Base-by-base conservation (phyloP, 2,888 invertebrate genomes). In the Caenorhabditis uteleia region DNA sequence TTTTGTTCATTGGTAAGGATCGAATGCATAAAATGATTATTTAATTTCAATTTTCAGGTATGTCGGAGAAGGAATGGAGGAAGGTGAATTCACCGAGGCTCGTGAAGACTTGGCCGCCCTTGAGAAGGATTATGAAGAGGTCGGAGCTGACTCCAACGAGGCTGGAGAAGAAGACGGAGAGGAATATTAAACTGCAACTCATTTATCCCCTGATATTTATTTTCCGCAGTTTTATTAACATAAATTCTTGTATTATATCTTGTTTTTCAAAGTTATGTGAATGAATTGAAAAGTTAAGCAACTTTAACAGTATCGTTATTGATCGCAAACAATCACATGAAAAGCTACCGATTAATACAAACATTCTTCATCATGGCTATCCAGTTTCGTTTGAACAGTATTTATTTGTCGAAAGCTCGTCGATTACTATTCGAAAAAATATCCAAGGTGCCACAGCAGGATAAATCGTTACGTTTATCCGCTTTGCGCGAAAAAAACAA, bases 1-100 rank as follows among this genome's bases (percentile, higher is more conserved):
- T 43, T 73, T 73, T 59, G 70, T 69, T 48, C 71, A 70, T 57
- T 74, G 90, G 91, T 70, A 27, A 56, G 68, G 85, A 47, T 12
- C 20, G 16, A 42, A 12, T 23, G 20, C 20, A 20, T 36, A 36
- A 36, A n/a, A 33, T 36, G 16, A 4, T 14, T 23, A 25, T 5
- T 10, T 23, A 40, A 40, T 12, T 23, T 21, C 6, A 26, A 40
- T 44, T 64, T 59, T 20, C 40, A 65, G 65, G 65, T 92, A 87
- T 83, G 81, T 80, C 56, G 81, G 80, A 39, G 80, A 80, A 56
- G 80, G 80, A 31, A 80, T 80, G 80, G 80, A 80, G 55, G 79
- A 79, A 50, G 79, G 79, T 50, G 79, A 79, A 55, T 79, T 79
- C 67, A 68, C 68, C 25, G 79, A 79, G 54, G 79, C 79, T 44